Percentiles rank a stretch among this genome's conserved stretches.
These are phyloP conservation scores for Nesidiocoris tenuis DNA, from an alignment of 2,888 invertebrate genomes.

Conservation along the genomic window DNA sequence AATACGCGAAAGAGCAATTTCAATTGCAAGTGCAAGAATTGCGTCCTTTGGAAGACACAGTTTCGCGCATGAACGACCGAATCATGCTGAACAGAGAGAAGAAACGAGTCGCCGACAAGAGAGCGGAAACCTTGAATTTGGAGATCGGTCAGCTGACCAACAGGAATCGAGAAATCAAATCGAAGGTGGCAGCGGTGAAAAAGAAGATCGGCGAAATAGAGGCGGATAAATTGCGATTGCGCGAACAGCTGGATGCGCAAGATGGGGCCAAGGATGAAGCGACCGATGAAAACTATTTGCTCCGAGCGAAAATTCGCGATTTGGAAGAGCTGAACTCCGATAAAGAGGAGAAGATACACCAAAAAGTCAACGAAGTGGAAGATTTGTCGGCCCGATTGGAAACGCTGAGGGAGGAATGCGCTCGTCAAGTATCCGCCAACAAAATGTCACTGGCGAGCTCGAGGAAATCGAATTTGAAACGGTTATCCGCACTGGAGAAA, in stretches of 20 bases:
- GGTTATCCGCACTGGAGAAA: constrained; percentile 24
- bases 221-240: constrained; percentile 12
- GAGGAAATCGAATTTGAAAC: constrained; percentile 15
- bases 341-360: constrained; percentile 18
- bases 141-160: constrained; percentile 16
- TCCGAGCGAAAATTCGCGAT: constrained; percentile 23
- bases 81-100: constrained; percentile 17
- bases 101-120: constrained; percentile 1
- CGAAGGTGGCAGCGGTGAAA: neutral
- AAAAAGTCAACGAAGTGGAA: constrained; percentile 15
- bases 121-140: constrained; percentile 11
- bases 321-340: constrained; percentile 26
- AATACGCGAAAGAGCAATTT: constrained; percentile 25
- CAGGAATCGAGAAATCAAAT: constrained; percentile 9
- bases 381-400: constrained; percentile 22
- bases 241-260: constrained; percentile 3
- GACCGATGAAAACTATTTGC: constrained; percentile 13
- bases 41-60: constrained; percentile 20
- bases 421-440: constrained; percentile 34
- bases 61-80: constrained; percentile 6
- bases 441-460: constrained; percentile 2
- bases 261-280: constrained; percentile 9
- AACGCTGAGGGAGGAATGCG: constrained; percentile 35
- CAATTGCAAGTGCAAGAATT: constrained; percentile 22
- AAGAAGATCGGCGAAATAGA: neutral